Evolutionary conservation across 2,113 vertebrate species (phyloP).

Genomic region (Baryphthengus martii): DNA sequence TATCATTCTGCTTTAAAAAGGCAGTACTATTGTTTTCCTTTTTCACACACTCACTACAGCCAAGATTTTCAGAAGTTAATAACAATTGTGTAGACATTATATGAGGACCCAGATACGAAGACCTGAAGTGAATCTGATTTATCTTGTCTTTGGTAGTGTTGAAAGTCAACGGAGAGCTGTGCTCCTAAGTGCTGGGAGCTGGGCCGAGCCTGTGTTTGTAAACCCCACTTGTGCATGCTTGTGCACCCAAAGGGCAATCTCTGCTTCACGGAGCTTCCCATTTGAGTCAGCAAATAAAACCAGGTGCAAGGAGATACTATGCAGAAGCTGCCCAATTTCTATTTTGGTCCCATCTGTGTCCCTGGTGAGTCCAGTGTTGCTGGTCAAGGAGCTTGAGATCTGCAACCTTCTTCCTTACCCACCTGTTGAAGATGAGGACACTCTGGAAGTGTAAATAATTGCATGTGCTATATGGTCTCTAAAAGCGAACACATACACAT

Average conservation of each 20-base stretch:
- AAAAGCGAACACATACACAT: not conserved
- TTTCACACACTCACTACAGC: not conserved
- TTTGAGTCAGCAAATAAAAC: not conserved
- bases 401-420: not conserved
- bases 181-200: not conserved
- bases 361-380: not conserved
- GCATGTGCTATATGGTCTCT: not conserved
- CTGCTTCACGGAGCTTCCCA: not conserved
- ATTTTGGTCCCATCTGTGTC: not conserved
- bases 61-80: not conserved
- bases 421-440: not conserved
- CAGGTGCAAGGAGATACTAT: not conserved
- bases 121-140: not conserved
- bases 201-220: not conserved
- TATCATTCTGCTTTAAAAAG: conserved; percentile 10
- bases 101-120: not conserved
- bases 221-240: not conserved
- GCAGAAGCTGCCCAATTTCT: not conserved
- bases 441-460: not conserved
- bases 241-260: not conserved
- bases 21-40: not conserved
- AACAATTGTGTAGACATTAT: not conserved
- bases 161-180: not conserved
- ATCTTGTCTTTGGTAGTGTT: not conserved
- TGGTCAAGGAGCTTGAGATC: not conserved